phyloP scores from a whole-genome alignment of 2,888 invertebrate species.

The Erpobdella octoculata region DNA sequence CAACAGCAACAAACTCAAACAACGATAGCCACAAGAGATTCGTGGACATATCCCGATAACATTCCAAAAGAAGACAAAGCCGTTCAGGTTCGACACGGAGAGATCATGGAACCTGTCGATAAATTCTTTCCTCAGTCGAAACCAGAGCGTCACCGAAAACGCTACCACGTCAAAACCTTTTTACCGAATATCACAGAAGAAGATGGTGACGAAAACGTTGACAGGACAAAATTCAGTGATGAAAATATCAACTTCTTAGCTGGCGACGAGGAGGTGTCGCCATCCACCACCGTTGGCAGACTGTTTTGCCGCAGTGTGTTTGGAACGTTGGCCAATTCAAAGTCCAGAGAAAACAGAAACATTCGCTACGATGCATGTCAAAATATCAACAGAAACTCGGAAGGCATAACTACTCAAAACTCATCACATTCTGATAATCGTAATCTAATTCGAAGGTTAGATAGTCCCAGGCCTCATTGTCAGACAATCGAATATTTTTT shows the following conservation, averaged over 20 bases:
- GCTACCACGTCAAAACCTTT: background rate
- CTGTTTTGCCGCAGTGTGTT: background rate
- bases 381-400: background rate
- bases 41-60: background rate
- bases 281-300: background rate
- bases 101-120: slow-evolving; percentile 6
- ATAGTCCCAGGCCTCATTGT: background rate
- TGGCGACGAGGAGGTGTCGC: background rate
- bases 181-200: slow-evolving; percentile 5
- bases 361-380: background rate
- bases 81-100: slow-evolving; percentile 5
- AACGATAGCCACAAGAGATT: background rate
- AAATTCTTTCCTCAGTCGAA: background rate
- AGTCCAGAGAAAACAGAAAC: background rate
- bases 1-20: slow-evolving; percentile 17
- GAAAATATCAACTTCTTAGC: too few species aligned
- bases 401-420: too few species aligned
- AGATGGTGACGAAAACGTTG: background rate
- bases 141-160: background rate
- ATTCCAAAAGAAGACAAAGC: background rate
- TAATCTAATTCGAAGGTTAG: background rate
- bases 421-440: background rate
- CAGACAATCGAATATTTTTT: slow-evolving; percentile 9
- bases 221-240: background rate
- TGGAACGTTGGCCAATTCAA: background rate